Evolutionary conservation across 2,797 vertebrate genomes (phyloP), one percentile per base, ranked within the genome.

Genomic region (Mus minutoides): DNA sequence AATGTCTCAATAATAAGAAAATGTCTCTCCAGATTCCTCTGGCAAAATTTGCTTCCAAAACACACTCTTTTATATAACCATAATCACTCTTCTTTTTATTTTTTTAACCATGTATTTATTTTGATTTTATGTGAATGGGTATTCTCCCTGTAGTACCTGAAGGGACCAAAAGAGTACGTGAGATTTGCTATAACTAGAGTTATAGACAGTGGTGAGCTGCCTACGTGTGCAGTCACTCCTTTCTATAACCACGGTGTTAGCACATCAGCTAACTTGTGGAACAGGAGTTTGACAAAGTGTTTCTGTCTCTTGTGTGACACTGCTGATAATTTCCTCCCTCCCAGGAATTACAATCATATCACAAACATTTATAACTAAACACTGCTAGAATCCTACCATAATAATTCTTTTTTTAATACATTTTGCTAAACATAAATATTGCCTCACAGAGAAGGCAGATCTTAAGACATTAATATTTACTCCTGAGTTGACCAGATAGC

Each of bases 361-460:
- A 60, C 21, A n/a, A 73, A 29, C 31, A 62, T 58, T 91, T 29
- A 24, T 84, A n/a, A 83, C 22, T 73, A 78, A 52, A 21, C 9
- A 5, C 64, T 54, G 17, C 80, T 49, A 76, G 40, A 56, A 62
- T n/a, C 37, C 54, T 92, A 62, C 16, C 37, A 4, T 58, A 54
- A 86, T 22, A 93, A 87, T 90, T 82, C 67, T 40, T 94, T 95
- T 16, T 87, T 40, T 6, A 19, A 92, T 49, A 86, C 0, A 46
- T 85, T 91, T 91, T 76, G 82, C 46, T 88, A 95, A 77, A 22
- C 76, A 60, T 78, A 82, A 92, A 73, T 43, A 75, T 77, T 52
- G 67, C n/a, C 46, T 96, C 49, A 90, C 82, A 91, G 40, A 96
- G 40, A 89, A 96, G 29, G 24, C 3, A 92, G 24, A 90, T 88